Evolutionary conservation across 2,113 vertebrate genomes (phyloP).

Genomic region (Emydocephalus ijimae): DNA sequence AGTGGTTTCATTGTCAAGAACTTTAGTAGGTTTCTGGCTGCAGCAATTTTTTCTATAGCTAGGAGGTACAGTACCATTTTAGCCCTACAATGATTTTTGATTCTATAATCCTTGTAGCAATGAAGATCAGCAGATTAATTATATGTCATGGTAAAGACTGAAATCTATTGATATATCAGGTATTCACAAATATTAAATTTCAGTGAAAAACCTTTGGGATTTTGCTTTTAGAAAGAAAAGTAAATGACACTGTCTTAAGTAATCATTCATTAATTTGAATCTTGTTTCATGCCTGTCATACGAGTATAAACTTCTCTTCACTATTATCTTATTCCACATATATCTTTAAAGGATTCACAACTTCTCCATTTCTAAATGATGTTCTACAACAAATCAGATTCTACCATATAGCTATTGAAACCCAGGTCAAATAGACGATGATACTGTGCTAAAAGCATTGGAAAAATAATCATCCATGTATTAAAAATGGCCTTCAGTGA

Average conservation of each 20-base stretch:
- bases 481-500: constrained; percentile 24
- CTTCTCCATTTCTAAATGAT: background rate
- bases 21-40: constrained; percentile 29
- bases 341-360: background rate
- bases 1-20: constrained; percentile 32
- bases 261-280: constrained; percentile 46
- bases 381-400: background rate
- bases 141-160: constrained; percentile 19
- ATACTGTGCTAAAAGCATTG: background rate
- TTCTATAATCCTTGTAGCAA: constrained; percentile 36
- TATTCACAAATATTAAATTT: constrained; percentile 38
- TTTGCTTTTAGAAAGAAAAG: constrained; percentile 2
- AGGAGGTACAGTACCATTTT: constrained; percentile 21
- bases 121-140: constrained; percentile 40
- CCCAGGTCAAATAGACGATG: background rate
- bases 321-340: background rate
- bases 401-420: background rate
- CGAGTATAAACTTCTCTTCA: background rate
- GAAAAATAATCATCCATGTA: constrained; percentile 5
- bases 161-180: constrained; percentile 12
- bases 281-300: constrained; percentile 7
- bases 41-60: constrained; percentile 29
- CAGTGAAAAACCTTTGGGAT: constrained; percentile 19
- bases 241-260: constrained; percentile 32
- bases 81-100: constrained; percentile 36